Percentiles rank a stretch among this genome's conserved stretches.
These are phyloP conservation scores for Pecten maximus DNA, from an alignment of 2,888 invertebrate species.

Conservation along the genomic window DNA sequence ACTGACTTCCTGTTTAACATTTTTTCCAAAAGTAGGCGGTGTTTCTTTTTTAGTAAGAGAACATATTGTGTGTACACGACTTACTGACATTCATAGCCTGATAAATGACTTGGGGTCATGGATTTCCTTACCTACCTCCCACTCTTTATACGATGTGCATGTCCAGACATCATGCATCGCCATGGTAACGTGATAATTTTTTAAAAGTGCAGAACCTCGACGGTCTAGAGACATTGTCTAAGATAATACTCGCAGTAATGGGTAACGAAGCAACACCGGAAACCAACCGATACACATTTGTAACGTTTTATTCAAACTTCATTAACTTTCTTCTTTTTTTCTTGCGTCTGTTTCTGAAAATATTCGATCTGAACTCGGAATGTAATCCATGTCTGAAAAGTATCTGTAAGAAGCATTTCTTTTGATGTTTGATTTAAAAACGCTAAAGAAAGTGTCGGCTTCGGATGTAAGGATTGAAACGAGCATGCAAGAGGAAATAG, in stretches of 20 bases:
- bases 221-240: neutral
- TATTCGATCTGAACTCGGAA: neutral
- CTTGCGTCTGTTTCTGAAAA: conserved; percentile 16
- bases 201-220: neutral
- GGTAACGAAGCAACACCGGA: neutral
- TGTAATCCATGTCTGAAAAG: neutral
- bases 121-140: neutral
- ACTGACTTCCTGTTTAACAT: neutral
- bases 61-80: neutral
- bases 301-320: conserved; percentile 4
- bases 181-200: neutral
- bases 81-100: neutral
- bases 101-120: neutral
- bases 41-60: neutral
- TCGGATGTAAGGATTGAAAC: neutral
- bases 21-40: neutral
- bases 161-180: neutral
- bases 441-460: conserved; percentile 2
- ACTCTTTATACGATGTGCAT: neutral
- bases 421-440: conserved; percentile 9
- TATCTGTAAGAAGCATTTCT: neutral
- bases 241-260: neutral
- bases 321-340: neutral
- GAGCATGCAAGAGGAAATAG: conserved; percentile 4
- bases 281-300: neutral